phyloP scores from a whole-genome alignment of 2,797 vertebrate species.

The Lateolabrax maculatus region DNA sequence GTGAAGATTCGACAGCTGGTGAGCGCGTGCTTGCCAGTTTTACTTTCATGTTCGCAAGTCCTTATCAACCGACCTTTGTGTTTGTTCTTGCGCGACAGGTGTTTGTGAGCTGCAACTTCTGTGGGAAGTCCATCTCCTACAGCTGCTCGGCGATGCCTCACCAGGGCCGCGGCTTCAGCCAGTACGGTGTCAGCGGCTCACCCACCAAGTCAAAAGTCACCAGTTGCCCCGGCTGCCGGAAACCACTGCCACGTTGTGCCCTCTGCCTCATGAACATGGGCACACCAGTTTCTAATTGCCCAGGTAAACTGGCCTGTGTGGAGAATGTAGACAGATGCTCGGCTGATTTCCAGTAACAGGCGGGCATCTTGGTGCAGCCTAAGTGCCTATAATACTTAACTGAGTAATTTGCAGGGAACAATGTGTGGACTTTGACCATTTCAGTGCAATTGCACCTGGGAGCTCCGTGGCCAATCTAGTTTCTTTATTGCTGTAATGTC shows the following conservation, averaged over 20 bases:
- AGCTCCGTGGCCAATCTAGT: not conserved
- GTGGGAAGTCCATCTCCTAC: conserved; percentile 99
- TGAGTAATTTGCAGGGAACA: conserved; percentile 7
- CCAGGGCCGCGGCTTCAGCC: conserved; percentile 97
- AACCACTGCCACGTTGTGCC: conserved; percentile 97
- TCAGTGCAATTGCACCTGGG: conserved; percentile 25
- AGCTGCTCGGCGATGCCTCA: conserved; percentile 96
- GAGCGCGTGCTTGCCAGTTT: conserved; percentile 29
- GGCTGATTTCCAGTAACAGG: conserved; percentile 3
- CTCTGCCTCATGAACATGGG: conserved; percentile 99
- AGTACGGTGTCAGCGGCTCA: conserved; percentile 97
- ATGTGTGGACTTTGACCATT: conserved; percentile 50
- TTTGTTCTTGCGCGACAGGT: conserved; percentile 84
- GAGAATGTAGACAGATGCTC: conserved; percentile 20
- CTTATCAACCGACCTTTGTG: conserved; percentile 69
- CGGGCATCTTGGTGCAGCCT: conserved; percentile 3
- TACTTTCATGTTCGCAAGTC: conserved; percentile 9
- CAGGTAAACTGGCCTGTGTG: conserved; percentile 59
- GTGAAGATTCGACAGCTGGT: conserved; percentile 66
- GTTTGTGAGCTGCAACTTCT: conserved; percentile 99
- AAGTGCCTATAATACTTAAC: conserved; percentile 40
- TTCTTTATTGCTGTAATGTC: conserved; percentile 1
- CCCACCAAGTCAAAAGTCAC: conserved; percentile 99
- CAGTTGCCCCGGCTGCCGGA: conserved; percentile 98
- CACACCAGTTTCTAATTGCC: conserved; percentile 95